Evolutionary conservation across 1,140 invertebrate species (phyloP).

Genomic region (Heliconius hewitsoni): DNA sequence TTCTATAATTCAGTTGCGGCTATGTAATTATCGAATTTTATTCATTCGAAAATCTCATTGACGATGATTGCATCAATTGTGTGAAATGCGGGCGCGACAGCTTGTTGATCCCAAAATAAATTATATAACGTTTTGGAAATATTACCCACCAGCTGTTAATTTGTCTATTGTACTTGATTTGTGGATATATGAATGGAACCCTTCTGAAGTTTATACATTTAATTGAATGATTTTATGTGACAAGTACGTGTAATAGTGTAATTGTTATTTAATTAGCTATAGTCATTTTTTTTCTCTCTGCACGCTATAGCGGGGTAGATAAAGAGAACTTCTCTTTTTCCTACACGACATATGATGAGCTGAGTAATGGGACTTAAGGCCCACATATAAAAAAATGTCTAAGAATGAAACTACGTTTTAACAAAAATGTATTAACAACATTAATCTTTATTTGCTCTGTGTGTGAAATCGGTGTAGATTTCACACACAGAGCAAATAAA

Average conservation of each 20-base stretch:
- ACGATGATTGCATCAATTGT: slow-evolving; percentile 79
- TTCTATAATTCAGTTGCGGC: slow-evolving; percentile 75
- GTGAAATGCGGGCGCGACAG: slow-evolving; percentile 74
- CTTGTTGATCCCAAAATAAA: slow-evolving; percentile 69
- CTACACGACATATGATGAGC: too few relatives aligned
- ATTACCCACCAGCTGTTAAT: slow-evolving; percentile 33
- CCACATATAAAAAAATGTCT: too few relatives aligned
- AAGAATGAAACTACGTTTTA: too few relatives aligned
- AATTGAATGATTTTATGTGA: background rate
- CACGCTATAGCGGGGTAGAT: too few relatives aligned
- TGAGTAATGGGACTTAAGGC: too few relatives aligned
- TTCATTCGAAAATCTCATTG: slow-evolving; percentile 77
- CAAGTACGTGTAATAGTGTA: background rate
- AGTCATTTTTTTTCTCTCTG: too few relatives aligned
- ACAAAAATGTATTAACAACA: too few relatives aligned
- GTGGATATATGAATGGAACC: background rate
- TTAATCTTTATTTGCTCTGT: too few relatives aligned
- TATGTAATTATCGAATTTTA: slow-evolving; percentile 77
- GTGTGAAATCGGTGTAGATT: too few relatives aligned
- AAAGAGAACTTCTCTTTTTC: too few relatives aligned
- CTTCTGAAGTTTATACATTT: background rate
- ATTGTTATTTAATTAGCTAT: background rate
- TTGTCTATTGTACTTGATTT: slow-evolving; percentile 6
- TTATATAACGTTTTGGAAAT: slow-evolving; percentile 63
- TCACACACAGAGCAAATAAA: too few relatives aligned